Conservation (phyloP, 2,797 vertebrate genomes). For the Spondyliosoma cantharus region DNA sequence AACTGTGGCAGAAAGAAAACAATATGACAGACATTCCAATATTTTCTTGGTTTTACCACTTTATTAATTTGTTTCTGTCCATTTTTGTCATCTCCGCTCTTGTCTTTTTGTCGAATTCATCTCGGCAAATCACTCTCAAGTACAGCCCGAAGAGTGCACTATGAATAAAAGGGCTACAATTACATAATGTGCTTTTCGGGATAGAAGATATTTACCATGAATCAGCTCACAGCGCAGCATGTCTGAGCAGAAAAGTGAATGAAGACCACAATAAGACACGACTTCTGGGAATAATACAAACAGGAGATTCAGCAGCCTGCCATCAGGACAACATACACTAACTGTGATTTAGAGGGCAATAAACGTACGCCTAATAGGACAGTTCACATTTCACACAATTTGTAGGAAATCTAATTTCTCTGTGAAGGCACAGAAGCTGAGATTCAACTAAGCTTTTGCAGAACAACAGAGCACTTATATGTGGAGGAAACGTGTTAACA, state of each 20-base stretch:
- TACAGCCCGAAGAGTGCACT: slow-evolving; percentile 50
- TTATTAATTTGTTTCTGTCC: slow-evolving; percentile 13
- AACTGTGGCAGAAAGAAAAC: slow-evolving; percentile 11
- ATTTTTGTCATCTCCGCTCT: not conserved
- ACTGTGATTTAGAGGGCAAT: slow-evolving; percentile 74
- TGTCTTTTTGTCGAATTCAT: slow-evolving; percentile 31
- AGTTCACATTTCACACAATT: slow-evolving; percentile 73
- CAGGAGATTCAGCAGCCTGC: slow-evolving; percentile 57
- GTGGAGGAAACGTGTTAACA: slow-evolving; percentile 80
- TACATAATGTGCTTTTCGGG: slow-evolving; percentile 48
- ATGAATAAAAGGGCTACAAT: slow-evolving; percentile 31
- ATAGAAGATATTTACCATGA: slow-evolving; percentile 53
- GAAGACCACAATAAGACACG: slow-evolving; percentile 55
- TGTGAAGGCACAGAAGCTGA: slow-evolving; percentile 58
- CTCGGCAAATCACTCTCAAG: slow-evolving; percentile 41
- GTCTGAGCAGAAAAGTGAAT: slow-evolving; percentile 51
- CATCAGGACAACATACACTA: slow-evolving; percentile 59
- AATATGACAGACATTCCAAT: slow-evolving; percentile 1
- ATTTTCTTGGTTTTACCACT: slow-evolving; percentile 34
- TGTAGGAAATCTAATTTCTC: slow-evolving; percentile 69
- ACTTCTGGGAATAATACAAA: slow-evolving; percentile 55
- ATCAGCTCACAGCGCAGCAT: slow-evolving; percentile 42
- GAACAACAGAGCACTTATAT: slow-evolving; percentile 77
- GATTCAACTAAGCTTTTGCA: slow-evolving; percentile 70
- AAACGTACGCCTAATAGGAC: slow-evolving; percentile 65